Evolutionary conservation across 2,888 invertebrate genomes (phyloP).

Genomic region (Eupithecia exiguata): DNA sequence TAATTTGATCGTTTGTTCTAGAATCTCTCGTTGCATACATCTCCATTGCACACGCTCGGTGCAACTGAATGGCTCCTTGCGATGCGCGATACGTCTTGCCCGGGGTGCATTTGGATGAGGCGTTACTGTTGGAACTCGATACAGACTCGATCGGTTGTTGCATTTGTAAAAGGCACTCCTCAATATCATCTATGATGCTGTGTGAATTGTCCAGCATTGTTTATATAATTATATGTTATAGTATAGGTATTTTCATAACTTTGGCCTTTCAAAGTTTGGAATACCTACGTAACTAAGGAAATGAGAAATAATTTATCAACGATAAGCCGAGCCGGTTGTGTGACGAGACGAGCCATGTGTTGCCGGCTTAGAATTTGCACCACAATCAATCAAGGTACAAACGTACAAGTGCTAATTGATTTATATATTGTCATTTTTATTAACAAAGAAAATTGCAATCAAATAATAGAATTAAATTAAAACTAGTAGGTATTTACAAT

Average conservation of each 20-base stretch:
- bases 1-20: constrained; percentile 63
- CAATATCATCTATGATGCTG: no score
- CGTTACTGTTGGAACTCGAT: constrained; percentile 48
- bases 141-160: constrained; percentile 11
- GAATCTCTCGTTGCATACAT: constrained; percentile 49
- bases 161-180: not conserved
- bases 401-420: no score
- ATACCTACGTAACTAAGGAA: not conserved
- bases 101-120: constrained; percentile 67
- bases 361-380: no score
- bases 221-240: no score
- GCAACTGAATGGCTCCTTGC: constrained; percentile 64
- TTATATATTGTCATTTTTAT: no score
- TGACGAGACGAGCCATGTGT: no score
- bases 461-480: no score
- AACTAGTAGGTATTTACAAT: no score
- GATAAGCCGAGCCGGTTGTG: no score
- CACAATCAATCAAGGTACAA: no score
- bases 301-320: not conserved
- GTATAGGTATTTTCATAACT: not conserved
- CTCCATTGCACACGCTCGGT: constrained; percentile 64
- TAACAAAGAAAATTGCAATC: no score
- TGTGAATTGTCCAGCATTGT: no score
- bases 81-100: constrained; percentile 70
- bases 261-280: not conserved